Conservation (phyloP, 2,797 vertebrate species). For the Xyrichtys novacula region DNA sequence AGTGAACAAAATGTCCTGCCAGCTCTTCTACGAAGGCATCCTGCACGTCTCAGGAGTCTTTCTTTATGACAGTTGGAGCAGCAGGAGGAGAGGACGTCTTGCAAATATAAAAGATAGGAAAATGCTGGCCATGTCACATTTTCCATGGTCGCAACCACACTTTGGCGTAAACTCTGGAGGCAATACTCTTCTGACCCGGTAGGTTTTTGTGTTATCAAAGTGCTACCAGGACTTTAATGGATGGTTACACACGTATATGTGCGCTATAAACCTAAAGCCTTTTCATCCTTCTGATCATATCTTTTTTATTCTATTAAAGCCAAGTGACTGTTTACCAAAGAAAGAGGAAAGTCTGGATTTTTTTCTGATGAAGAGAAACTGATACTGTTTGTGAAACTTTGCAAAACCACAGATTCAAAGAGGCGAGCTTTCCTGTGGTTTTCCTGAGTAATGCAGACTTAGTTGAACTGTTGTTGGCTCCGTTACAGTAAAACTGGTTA, state of each 20-base stretch:
- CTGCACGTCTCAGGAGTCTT: slow-evolving; percentile 17
- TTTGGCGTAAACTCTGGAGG: slow-evolving; percentile 7
- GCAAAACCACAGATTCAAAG: neutral
- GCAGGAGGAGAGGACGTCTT: slow-evolving; percentile 21
- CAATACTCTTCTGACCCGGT: slow-evolving; percentile 10
- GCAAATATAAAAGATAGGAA: slow-evolving; percentile 24
- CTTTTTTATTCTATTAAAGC: slow-evolving; percentile 32
- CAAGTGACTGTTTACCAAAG: slow-evolving; percentile 7
- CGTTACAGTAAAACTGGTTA: neutral
- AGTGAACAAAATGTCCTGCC: slow-evolving; percentile 46
- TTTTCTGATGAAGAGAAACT: neutral
- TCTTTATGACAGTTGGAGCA: slow-evolving; percentile 27
- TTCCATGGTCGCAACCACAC: slow-evolving; percentile 8
- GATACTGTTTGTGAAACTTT: neutral
- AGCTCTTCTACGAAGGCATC: slow-evolving; percentile 18
- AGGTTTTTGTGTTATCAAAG: slow-evolving; percentile 40
- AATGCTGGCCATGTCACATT: slow-evolving; percentile 10
- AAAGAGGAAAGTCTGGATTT: slow-evolving; percentile 7
- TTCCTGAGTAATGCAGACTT: neutral
- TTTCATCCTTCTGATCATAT: slow-evolving; percentile 28
- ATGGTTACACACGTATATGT: slow-evolving; percentile 22
- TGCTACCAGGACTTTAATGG: slow-evolving; percentile 30
- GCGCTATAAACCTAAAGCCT: neutral
- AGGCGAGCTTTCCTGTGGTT: slow-evolving; percentile 14
- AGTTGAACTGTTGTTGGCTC: neutral